These are phyloP conservation scores for Bilobella aurantiaca DNA, from an alignment of 1,140 invertebrate species.

Conservation along the genomic window DNA sequence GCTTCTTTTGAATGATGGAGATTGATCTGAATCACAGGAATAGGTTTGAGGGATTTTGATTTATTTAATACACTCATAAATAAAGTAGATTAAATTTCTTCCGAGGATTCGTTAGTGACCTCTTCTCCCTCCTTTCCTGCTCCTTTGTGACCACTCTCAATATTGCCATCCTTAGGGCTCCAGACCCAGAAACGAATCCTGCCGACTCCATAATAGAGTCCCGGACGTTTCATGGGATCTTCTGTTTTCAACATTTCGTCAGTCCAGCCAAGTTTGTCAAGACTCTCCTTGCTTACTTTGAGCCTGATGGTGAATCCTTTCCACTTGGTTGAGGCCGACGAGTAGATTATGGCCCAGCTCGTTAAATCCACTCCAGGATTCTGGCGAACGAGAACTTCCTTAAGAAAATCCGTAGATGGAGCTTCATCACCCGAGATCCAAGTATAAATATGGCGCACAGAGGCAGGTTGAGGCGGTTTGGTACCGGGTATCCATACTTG, in stretches of 20 bases:
- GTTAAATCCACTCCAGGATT: neutral
- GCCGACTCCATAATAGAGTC: neutral
- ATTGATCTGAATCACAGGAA: neutral
- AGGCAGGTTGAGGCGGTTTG: neutral
- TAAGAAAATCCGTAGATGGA: neutral
- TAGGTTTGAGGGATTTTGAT: no score
- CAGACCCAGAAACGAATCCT: neutral
- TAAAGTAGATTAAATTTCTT: no score
- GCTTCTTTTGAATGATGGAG: neutral
- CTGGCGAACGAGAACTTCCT: neutral
- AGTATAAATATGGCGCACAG: neutral
- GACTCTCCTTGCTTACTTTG: neutral
- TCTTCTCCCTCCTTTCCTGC: neutral
- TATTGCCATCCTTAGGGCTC: neutral
- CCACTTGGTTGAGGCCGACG: neutral
- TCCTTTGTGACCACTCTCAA: no score
- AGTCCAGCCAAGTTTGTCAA: neutral
- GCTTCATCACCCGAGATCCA: neutral
- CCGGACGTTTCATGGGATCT: neutral
- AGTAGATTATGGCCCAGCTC: neutral
- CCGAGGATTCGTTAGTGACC: no score
- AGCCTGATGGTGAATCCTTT: neutral
- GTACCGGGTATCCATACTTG: neutral
- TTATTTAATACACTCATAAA: no score
- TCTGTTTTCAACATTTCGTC: neutral